Conservation (phyloP, 2,888 invertebrate species). For the Steromphala cineraria region DNA sequence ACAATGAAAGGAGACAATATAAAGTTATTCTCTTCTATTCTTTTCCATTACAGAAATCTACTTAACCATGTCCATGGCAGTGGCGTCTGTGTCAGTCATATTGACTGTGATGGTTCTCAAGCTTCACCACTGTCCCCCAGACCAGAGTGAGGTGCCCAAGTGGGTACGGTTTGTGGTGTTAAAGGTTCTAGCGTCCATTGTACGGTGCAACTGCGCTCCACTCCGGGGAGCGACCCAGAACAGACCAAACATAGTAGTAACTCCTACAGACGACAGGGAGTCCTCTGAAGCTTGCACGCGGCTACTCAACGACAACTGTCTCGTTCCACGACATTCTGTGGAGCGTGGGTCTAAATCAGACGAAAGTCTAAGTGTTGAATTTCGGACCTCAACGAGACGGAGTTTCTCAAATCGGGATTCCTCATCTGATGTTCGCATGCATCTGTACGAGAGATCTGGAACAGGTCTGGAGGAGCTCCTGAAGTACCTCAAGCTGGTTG, state of each 20-base stretch:
- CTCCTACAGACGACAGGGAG: conserved; percentile 10
- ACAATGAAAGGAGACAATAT: no score
- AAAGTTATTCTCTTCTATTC: no score
- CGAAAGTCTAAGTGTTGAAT: conserved; percentile 40
- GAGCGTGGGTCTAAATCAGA: conserved; percentile 18
- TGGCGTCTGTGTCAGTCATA: conserved; percentile 59
- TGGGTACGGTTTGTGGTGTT: conserved; percentile 42
- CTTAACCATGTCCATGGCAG: conserved; percentile 60
- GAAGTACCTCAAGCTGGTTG: conserved; percentile 63
- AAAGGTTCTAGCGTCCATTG: conserved; percentile 44
- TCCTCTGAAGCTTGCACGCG: neutral
- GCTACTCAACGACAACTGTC: neutral
- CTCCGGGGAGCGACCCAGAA: neutral
- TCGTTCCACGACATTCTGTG: neutral
- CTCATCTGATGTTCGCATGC: conserved; percentile 33
- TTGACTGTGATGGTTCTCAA: conserved; percentile 58
- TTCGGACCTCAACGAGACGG: conserved; percentile 33
- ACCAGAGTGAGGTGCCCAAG: conserved; percentile 46
- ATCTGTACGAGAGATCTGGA: conserved; percentile 33
- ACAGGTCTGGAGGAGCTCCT: conserved; percentile 65
- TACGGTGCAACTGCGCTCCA: conserved; percentile 49
- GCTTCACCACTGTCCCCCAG: conserved; percentile 54
- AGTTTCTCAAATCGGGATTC: conserved; percentile 47
- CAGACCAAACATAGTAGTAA: neutral
- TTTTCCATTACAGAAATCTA: conserved; percentile 54